A percentile compares a stretch with the other conserved stretches of the same genome.
These are phyloP conservation scores for Sprattus sprattus DNA, from an alignment of 2,113 vertebrate genomes.

Conservation along the genomic window DNA sequence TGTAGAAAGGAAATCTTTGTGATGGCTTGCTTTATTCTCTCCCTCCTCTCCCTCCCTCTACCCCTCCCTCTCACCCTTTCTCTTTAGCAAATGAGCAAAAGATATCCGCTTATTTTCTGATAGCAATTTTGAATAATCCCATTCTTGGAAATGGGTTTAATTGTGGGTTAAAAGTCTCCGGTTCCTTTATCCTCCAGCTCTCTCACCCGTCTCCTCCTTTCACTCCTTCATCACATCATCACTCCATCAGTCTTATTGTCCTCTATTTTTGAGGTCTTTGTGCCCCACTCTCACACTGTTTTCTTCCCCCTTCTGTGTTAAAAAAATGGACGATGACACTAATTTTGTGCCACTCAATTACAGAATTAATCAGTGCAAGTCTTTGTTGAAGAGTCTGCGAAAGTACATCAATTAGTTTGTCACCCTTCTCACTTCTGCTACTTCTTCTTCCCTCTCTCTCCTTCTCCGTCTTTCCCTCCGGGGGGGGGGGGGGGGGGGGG, in stretches of 20 bases:
- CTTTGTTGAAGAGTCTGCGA: not conserved
- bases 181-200: conserved; percentile 39
- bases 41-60: conserved; percentile 8
- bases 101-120: conserved; percentile 39
- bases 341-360: conserved; percentile 17
- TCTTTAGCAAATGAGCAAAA: conserved; percentile 48
- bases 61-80: not conserved
- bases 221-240: not conserved
- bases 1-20: conserved; percentile 47
- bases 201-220: not conserved
- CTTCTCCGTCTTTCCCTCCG: conserved; percentile 35
- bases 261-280: not conserved
- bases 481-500: no score
- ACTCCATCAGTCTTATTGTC: not conserved
- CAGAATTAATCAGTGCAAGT: not conserved
- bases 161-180: conserved; percentile 60
- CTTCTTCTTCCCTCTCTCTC: conserved; percentile 25
- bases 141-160: conserved; percentile 58
- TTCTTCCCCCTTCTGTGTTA: not conserved
- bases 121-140: conserved; percentile 52
- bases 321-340: conserved; percentile 3
- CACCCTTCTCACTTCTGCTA: conserved; percentile 25
- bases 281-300: not conserved
- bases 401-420: not conserved
- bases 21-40: conserved; percentile 42